These are phyloP conservation scores for Aethina tumida DNA, from an alignment of 1,140 invertebrate species.

Conservation along the genomic window DNA sequence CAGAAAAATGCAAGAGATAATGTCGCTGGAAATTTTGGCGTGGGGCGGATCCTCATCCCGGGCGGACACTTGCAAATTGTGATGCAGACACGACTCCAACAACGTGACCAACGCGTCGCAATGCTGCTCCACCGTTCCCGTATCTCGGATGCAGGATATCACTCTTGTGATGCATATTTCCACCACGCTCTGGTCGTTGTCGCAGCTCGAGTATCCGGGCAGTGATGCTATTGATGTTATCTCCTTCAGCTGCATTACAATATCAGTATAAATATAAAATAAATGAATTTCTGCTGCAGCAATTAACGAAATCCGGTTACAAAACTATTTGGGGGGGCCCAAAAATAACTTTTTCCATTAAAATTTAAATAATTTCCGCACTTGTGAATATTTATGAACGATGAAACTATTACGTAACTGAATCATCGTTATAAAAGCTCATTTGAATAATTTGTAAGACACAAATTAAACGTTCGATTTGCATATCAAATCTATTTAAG, in stretches of 20 bases:
- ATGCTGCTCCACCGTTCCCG: constrained; percentile 76
- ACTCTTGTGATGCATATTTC: constrained; percentile 86
- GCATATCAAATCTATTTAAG: no score
- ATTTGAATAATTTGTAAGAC: no score
- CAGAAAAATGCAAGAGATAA: constrained; percentile 88
- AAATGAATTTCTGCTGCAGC: not conserved
- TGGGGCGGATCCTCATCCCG: constrained; percentile 83
- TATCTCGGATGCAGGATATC: constrained; percentile 83
- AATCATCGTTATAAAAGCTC: no score
- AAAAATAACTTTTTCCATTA: no score
- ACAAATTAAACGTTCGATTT: no score
- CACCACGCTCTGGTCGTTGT: constrained; percentile 87
- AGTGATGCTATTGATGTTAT: constrained; percentile 72
- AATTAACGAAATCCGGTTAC: no score
- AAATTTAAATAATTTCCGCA: no score
- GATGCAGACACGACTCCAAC: constrained; percentile 76
- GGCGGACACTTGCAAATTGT: constrained; percentile 72
- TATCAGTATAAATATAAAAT: no score
- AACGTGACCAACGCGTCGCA: constrained; percentile 70
- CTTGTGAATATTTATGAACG: no score
- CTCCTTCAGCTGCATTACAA: constrained; percentile 47
- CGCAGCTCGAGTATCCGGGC: constrained; percentile 71
- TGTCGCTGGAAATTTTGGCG: constrained; percentile 89
- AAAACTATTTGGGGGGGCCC: no score
- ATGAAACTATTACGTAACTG: no score